phyloP scores from a whole-genome alignment of 2,797 vertebrate species.

The Aldrovandia affinis region DNA sequence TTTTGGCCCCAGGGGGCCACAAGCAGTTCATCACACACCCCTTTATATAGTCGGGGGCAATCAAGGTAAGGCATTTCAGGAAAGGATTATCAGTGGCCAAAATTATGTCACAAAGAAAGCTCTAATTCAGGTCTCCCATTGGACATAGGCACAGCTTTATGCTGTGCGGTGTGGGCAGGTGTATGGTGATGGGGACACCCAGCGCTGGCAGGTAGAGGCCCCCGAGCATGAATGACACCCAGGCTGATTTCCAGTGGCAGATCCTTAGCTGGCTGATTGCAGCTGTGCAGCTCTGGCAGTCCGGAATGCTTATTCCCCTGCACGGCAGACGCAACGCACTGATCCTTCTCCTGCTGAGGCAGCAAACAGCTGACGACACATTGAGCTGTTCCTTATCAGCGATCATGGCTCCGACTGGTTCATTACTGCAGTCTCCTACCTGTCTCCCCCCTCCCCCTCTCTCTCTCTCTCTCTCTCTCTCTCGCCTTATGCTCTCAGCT shows the following conservation, averaged over 20 bases:
- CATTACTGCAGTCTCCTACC: constrained; percentile 54
- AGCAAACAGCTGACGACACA: constrained; percentile 63
- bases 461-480: not conserved
- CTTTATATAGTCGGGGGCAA: not conserved
- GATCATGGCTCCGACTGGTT: constrained; percentile 53
- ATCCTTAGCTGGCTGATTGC: constrained; percentile 74
- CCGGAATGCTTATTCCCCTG: constrained; percentile 67
- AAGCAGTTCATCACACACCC: no score
- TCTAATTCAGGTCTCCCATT: not conserved
- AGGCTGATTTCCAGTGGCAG: constrained; percentile 71
- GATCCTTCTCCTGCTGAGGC: constrained; percentile 74
- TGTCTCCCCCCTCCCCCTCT: constrained; percentile 20
- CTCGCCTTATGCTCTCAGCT: constrained; percentile 21
- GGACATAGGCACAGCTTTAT: not conserved
- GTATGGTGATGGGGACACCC: not conserved
- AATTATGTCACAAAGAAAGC: not conserved
- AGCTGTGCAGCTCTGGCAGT: constrained; percentile 69
- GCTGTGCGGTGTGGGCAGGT: constrained; percentile 9
- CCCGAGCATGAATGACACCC: constrained; percentile 71
- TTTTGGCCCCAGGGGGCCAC: no score
- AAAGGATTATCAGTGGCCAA: not conserved
- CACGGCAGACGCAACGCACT: constrained; percentile 60
- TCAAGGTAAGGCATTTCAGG: not conserved
- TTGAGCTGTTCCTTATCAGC: constrained; percentile 49
- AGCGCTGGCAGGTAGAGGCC: constrained; percentile 27